Evolutionary conservation across 2,113 vertebrate species (phyloP).

Genomic region (Prunella himalayana): DNA sequence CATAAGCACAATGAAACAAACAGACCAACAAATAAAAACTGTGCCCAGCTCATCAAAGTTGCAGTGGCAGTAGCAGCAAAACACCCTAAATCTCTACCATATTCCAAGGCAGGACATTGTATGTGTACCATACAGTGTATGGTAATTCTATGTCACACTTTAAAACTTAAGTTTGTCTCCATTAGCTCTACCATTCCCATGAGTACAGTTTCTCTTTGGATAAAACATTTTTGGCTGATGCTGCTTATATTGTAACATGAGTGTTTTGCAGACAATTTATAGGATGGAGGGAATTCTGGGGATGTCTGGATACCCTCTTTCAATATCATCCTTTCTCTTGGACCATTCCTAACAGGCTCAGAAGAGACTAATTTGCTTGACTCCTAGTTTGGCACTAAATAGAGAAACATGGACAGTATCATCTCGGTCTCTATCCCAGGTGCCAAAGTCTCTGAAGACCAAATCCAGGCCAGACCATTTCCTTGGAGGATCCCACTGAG

Average conservation of each 20-base stretch:
- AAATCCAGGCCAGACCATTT: not conserved
- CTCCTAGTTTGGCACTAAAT: no score
- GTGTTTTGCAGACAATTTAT: not conserved
- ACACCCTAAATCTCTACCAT: not conserved
- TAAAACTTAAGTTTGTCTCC: not conserved
- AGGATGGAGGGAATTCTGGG: not conserved
- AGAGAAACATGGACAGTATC: not conserved
- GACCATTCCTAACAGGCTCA: not conserved
- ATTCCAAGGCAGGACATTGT: not conserved
- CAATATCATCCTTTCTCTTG: not conserved
- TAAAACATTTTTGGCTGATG: not conserved
- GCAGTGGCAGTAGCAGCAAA: not conserved
- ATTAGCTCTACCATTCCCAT: not conserved
- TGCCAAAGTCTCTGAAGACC: not conserved
- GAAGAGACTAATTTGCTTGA: not conserved
- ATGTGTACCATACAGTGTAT: no score
- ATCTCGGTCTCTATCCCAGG: accelerated
- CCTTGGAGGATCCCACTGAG: accelerated
- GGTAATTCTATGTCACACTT: no score
- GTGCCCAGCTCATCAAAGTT: not conserved
- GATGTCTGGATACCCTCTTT: not conserved
- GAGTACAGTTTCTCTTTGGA: not conserved
- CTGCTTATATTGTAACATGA: not conserved
- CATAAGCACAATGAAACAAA: not conserved
- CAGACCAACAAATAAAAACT: not conserved